Conservation (phyloP, 2,888 invertebrate species). For the Microdon myrmicae region DNA sequence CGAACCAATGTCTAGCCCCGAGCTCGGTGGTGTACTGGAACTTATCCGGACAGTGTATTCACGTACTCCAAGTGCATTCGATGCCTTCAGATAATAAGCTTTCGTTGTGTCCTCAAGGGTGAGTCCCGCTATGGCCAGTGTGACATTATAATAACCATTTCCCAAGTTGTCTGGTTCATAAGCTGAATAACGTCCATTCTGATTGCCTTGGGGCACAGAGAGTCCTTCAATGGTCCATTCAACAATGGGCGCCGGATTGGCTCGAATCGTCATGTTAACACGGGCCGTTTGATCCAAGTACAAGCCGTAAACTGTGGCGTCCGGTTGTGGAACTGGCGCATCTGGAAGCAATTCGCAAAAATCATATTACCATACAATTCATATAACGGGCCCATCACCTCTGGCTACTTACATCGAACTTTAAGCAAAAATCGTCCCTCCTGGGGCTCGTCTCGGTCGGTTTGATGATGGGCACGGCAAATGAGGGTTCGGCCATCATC, state of each 20-base stretch:
- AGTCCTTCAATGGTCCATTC: constrained; percentile 76
- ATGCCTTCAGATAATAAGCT: constrained; percentile 74
- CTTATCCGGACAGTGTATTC: constrained; percentile 77
- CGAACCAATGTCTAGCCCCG: constrained; percentile 78
- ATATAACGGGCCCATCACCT: constrained; percentile 11
- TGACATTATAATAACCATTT: constrained; percentile 77
- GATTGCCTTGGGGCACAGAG: constrained; percentile 68
- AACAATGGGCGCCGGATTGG: constrained; percentile 77
- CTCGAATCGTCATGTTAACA: constrained; percentile 77
- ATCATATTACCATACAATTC: constrained; percentile 1
- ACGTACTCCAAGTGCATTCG: constrained; percentile 75
- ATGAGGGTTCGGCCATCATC: constrained; percentile 75
- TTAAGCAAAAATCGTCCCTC: constrained; percentile 65
- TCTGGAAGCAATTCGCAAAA: constrained; percentile 67
- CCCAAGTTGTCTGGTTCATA: constrained; percentile 61
- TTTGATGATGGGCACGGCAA: constrained; percentile 75
- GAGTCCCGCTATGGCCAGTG: constrained; percentile 74
- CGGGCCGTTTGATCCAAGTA: constrained; percentile 77
- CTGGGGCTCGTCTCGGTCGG: constrained; percentile 62
- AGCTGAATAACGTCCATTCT: constrained; percentile 62
- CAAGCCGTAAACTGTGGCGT: constrained; percentile 78
- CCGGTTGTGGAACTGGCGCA: constrained; percentile 72
- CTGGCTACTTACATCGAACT: constrained; percentile 71
- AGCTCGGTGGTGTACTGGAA: constrained; percentile 73
- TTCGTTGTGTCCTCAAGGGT: constrained; percentile 81